Evolutionary conservation across 2,797 vertebrate species (phyloP), one percentile per base, ranked within the genome.

Genomic region (Cichlasoma orientale): DNA sequence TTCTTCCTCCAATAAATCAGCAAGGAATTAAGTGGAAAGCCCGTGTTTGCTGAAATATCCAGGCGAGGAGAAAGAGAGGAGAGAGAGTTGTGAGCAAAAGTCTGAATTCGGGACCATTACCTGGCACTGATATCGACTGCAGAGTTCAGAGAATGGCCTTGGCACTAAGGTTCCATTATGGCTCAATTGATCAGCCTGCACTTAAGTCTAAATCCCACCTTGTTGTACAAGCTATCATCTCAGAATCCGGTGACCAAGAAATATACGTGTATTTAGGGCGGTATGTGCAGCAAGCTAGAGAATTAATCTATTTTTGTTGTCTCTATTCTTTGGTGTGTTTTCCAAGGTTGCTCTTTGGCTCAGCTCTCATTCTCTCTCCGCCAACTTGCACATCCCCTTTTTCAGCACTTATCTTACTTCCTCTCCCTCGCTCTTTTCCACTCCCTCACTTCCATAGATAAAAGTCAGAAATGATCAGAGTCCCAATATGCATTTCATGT

Each of bases 81-180:
- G 73, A 70, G 70, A 78, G 57, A 82, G 77, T 75, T 79, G 80
- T 14, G 59, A 84, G 89, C 72, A 80, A 84, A 87, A 78, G 87
- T 88, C 83, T 87, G 85, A 87, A 86, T 90, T 90, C 76, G 72
- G 87, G 83, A 85, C 82, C 89, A 88, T 93, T 93, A 92, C 88
- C 89, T 90, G 89, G 52, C 78, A 77, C 74, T 27, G 85, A 54
- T 92, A 93, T 94, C 77, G 90, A 92, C 92, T 92, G 84, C 78
- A 81, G 77, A 86, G 88, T 92, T 90, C 90, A 91, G 88, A 92
- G 85, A 89, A 86, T 80, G 91, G 91, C 82, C 69, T 75, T 80
- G 85, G 85, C 88, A 79, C 91, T 80, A 80, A 92, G 94, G 91
- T 94, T 92, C 94, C 92, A 91, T 95, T 95, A 94, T 93, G 92